Evolutionary conservation across 1,140 invertebrate species (phyloP).

Genomic region (Eriosoma lanigerum): DNA sequence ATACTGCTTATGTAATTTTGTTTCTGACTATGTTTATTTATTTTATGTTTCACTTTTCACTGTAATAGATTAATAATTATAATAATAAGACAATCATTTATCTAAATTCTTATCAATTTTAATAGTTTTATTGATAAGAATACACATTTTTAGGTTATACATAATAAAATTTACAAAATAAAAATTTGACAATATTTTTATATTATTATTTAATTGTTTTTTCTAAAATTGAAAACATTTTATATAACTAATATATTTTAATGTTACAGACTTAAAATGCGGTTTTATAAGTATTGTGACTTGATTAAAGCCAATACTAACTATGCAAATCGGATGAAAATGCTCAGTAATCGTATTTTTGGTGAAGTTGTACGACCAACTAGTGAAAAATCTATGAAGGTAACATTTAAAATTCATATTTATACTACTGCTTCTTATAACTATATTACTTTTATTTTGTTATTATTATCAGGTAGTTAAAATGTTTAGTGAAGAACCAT

Average conservation of each 20-base stretch:
- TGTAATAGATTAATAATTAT: background rate
- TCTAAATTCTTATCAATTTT: background rate
- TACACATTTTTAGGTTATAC: slow-evolving; percentile 17
- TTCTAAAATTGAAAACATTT: too few species aligned
- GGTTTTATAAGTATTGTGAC: slow-evolving; percentile 63
- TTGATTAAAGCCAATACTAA: slow-evolving; percentile 70
- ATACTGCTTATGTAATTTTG: background rate
- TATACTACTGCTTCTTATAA: background rate
- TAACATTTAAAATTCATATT: slow-evolving; percentile 52
- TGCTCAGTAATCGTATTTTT: slow-evolving; percentile 85
- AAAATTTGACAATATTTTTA: too few species aligned
- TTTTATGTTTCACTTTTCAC: too few species aligned
- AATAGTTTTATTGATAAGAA: slow-evolving; percentile 16
- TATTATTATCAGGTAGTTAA: slow-evolving; percentile 68
- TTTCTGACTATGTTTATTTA: too few species aligned
- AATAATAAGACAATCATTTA: background rate
- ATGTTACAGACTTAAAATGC: slow-evolving; percentile 20
- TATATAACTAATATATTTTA: background rate
- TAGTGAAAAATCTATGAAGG: slow-evolving; percentile 70
- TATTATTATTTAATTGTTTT: too few species aligned
- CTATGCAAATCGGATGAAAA: slow-evolving; percentile 83
- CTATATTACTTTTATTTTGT: slow-evolving; percentile 16
- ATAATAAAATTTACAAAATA: background rate
- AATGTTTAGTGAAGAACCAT: slow-evolving; percentile 74
- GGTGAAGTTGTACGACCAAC: slow-evolving; percentile 80